Base-by-base conservation (phyloP, 2,888 invertebrate species). In the Spatulosminthurus flaviceps region DNA sequence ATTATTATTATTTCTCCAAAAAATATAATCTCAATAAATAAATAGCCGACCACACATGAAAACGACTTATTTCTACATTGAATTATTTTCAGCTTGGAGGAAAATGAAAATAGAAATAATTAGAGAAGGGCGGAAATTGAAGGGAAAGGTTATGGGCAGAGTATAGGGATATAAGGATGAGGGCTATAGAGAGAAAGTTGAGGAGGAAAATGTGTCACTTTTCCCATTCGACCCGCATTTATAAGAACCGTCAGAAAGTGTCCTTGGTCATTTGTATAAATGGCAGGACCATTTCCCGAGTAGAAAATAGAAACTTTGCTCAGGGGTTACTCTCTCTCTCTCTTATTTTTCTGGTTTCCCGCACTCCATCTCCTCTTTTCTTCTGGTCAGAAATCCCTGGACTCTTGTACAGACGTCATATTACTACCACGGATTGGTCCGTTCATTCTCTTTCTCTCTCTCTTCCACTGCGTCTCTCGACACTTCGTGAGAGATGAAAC, bases 401-500 rank as follows among this genome's bases (percentile, higher is more conserved):
- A 77, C 77, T 77, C 77, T 77, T 71, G 77, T 77, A 77, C 77
- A 71, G 22, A 77, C 70, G 77, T 77, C 77, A 77, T 77, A 71
- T 77, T 77, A 74, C 74, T 74, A 64, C 67, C 41, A 64, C 28
- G 75, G 61, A 75, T 41, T 75, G 61, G 61, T 64, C 41, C 21
- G 41, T 29, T 64, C 75, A 9, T 26, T 19, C 29, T 26, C 64
- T 64, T 21, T 67, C 51, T 51, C 51, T 13, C 51, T 51, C 51
- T 51, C 51, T 51, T 19, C 24, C 28, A n/a, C n/a, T n/a, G n/a
- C n/a, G 26, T 19, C 67, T 43, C 72, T 72, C 72, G 51, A 72
- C 72, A 72, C 72, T 75, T 64, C 22, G 34, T 41, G 64, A 64
- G 75, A 75, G 75, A 75, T 75, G 75, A 75, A 75, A 75, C 24